Percentiles rank a stretch among this genome's conserved stretches.
These are phyloP conservation scores for Megaptera novaeangliae DNA, from an alignment of 2,113 vertebrate genomes.

Conservation along the genomic window DNA sequence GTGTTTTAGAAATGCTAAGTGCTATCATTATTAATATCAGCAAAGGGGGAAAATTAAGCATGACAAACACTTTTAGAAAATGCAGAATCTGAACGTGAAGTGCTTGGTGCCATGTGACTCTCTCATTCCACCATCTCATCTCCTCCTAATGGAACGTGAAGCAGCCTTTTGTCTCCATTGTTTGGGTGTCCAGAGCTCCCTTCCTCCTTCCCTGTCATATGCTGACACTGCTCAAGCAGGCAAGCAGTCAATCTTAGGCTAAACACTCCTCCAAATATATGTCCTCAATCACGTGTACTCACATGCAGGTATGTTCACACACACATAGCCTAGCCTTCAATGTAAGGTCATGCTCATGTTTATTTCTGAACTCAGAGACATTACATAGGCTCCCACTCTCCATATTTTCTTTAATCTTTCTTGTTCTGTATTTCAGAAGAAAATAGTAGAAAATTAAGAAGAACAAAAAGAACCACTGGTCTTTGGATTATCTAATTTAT, in stretches of 20 bases:
- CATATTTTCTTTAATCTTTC: background rate
- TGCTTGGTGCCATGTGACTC: background rate
- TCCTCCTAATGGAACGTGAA: background rate
- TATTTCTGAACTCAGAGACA: background rate
- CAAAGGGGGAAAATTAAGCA: conserved; percentile 58
- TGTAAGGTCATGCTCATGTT: background rate
- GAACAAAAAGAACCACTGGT: background rate
- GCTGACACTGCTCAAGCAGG: background rate
- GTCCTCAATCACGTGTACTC: background rate
- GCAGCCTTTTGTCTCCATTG: conserved; percentile 37
- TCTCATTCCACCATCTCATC: background rate
- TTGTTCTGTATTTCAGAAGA: background rate
- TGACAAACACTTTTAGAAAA: conserved; percentile 57
- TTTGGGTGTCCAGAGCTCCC: conserved; percentile 7
- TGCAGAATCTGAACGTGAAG: conserved; percentile 35
- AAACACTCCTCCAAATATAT: background rate
- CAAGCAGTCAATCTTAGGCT: background rate
- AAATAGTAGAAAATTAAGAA: conserved; percentile 17
- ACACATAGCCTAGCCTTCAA: background rate
- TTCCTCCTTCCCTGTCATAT: background rate
- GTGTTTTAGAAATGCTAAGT: conserved; percentile 76
- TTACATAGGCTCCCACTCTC: background rate
- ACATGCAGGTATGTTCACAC: background rate
- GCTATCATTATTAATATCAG: conserved; percentile 75
- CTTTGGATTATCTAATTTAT: background rate